Evolutionary conservation across 2,797 vertebrate species (phyloP).

Genomic region (Notolepis coatsorum): DNA sequence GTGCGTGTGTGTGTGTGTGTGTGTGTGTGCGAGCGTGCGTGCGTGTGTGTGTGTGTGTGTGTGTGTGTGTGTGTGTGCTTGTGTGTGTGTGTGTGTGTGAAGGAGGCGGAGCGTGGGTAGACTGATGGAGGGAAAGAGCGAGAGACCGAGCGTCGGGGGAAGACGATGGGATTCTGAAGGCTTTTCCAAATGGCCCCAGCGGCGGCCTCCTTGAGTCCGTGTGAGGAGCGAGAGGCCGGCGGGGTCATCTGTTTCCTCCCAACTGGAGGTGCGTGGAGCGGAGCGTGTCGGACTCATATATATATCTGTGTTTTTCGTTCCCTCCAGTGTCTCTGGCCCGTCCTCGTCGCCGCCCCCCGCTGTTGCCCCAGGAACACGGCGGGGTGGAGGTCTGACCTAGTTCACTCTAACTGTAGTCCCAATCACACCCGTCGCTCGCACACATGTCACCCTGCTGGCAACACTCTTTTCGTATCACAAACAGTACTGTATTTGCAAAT

Average conservation of each 20-base stretch:
- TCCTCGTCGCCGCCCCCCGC: neutral
- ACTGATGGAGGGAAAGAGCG: too few species aligned
- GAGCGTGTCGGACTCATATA: constrained; percentile 24
- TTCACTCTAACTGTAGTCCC: neutral
- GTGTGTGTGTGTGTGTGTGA: too few species aligned
- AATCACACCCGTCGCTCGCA: neutral
- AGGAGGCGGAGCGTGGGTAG: too few species aligned
- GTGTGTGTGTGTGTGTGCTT: too few species aligned
- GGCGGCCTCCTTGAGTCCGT: constrained; percentile 40
- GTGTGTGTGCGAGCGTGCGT: too few species aligned
- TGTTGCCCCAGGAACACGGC: neutral
- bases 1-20: too few species aligned
- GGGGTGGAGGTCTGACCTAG: neutral
- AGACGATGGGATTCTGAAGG: constrained; percentile 34
- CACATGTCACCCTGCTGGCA: too few species aligned
- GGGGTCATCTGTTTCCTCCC: constrained; percentile 15
- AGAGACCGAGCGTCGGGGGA: too few species aligned
- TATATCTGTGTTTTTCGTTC: constrained; percentile 29
- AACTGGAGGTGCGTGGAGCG: neutral
- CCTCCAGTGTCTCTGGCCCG: constrained; percentile 5
- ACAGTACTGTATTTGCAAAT: too few species aligned
- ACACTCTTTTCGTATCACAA: too few species aligned
- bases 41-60: too few species aligned
- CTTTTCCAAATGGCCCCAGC: constrained; percentile 37
- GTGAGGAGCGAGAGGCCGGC: constrained; percentile 33